Evolutionary conservation across 2,797 vertebrate genomes (phyloP).

Genomic region (Gobio occitaniae): DNA sequence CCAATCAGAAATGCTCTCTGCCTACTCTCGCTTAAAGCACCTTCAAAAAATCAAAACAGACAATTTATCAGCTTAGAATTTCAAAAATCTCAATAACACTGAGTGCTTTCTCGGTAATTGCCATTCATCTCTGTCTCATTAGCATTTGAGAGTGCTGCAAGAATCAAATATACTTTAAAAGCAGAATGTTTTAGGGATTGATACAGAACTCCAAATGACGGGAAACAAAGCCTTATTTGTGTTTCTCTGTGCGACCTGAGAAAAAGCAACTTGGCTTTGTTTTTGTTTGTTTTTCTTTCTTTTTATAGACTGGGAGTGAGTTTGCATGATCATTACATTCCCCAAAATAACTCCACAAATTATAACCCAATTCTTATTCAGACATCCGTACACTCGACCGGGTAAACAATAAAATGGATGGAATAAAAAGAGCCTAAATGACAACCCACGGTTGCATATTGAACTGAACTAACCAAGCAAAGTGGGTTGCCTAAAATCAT

Average conservation of each 20-base stretch:
- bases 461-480: background rate
- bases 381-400: background rate
- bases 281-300: conserved; percentile 2
- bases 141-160: conserved; percentile 38
- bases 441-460: background rate
- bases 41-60: conserved; percentile 38
- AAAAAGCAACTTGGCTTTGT: background rate
- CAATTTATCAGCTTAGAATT: conserved; percentile 34
- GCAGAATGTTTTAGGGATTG: conserved; percentile 28
- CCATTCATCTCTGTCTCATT: conserved; percentile 34
- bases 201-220: background rate
- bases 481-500: background rate
- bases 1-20: background rate
- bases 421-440: background rate
- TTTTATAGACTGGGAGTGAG: conserved; percentile 6
- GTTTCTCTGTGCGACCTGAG: background rate
- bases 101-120: conserved; percentile 42
- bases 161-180: conserved; percentile 30
- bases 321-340: conserved; percentile 24
- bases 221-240: background rate
- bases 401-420: background rate
- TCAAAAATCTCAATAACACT: conserved; percentile 17
- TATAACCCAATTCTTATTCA: conserved; percentile 2
- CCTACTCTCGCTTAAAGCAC: conserved; percentile 1
- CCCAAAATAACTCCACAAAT: conserved; percentile 9